Base-by-base conservation (phyloP, 1,140 invertebrate species). In the Thaumetopoea pityocampa region DNA sequence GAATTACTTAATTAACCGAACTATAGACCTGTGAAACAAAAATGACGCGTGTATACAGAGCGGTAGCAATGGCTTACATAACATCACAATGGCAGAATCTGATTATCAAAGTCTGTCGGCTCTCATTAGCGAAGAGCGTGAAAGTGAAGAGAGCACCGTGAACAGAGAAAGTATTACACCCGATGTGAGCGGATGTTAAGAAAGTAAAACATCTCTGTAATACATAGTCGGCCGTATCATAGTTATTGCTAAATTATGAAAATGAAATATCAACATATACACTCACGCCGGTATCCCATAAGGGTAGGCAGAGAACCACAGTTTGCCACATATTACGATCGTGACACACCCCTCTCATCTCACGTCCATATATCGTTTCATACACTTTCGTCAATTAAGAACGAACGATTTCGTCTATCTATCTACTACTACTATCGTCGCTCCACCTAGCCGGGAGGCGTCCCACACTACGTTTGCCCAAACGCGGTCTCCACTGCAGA, bases 91-190 rank as follows among this genome's bases (percentile, higher is more conserved):
- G 20, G 37, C 30, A 32, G 12, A 40, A 57, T 60, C 42, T 51
- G 57, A 66, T 65, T 64, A 65, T 46, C 48, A 40, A 41, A 59
- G 54, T 65, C 53, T 52, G 65, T 55, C 54, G 49, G 51, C 57
- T 69, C 65, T 60, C 64, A 69, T 68, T 62, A 54, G 47, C 59
- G 54, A 42, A 59, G 49, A 51, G 41, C 58, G 68, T 63, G 74
- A 79, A 79, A 79, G 74, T 71, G 66, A 68, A 34, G 67, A 59
- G 66, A 63, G 53, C 64, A 60, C 58, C 65, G 67, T 74, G 71
- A 74, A 72, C 68, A 72, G 71, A 73, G 74, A 79, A 79, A 79
- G 74, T 73, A 67, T 56, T 23, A 33, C 28, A 48, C 55, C 41
- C 26, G 48, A 59, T 69, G 64, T 55, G 69, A 73, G 58, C 56